Evolutionary conservation across 1,140 invertebrate species (phyloP).

Genomic region (Wasmannia auropunctata): DNA sequence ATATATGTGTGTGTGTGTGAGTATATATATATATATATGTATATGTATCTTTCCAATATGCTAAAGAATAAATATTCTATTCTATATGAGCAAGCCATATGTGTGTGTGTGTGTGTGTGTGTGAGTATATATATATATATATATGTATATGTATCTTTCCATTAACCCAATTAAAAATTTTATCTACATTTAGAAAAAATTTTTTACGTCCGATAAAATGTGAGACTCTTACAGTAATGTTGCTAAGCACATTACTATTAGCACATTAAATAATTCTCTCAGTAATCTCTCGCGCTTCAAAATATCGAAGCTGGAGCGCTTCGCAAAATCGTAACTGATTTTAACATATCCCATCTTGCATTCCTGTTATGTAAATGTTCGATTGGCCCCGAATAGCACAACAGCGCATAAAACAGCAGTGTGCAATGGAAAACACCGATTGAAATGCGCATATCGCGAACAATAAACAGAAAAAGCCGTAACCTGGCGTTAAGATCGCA

Average conservation of each 20-base stretch:
- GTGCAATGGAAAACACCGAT: not conserved
- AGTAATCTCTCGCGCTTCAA: not conserved
- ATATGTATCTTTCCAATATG: not conserved
- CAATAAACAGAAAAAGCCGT: not conserved
- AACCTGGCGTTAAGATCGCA: slow-evolving; percentile 6
- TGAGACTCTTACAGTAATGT: not conserved
- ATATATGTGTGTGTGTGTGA: not conserved
- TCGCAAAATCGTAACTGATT: not conserved
- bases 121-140: too few species aligned
- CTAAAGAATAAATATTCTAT: too few species aligned
- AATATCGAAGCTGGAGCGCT: not conserved
- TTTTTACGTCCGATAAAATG: not conserved
- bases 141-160: not conserved
- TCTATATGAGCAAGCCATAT: too few species aligned
- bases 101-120: too few species aligned
- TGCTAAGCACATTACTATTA: not conserved
- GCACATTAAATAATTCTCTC: not conserved
- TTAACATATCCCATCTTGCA: not conserved
- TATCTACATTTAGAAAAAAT: not conserved
- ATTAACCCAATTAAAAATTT: slow-evolving; percentile 39
- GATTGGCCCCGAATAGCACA: not conserved
- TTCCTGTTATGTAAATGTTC: not conserved
- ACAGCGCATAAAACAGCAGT: not conserved
- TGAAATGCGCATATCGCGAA: not conserved
- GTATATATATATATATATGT: too few species aligned